Evolutionary conservation across 2,888 invertebrate species (phyloP), one percentile per base, ranked within the genome.

Genomic region (Holacanthella duospinosa): DNA sequence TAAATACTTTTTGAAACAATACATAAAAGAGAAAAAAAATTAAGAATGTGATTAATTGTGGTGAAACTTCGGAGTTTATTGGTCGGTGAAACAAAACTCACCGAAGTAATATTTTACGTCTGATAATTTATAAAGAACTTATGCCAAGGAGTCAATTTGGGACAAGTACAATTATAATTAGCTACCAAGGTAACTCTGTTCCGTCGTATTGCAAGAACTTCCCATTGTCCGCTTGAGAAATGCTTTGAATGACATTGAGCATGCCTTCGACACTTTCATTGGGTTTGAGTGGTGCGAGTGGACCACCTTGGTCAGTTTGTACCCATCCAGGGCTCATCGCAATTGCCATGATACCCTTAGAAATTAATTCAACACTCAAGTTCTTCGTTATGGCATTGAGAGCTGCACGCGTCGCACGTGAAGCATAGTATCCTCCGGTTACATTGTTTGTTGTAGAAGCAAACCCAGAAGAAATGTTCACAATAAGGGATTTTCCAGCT

Each of bases 301-400:
- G 77, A 2, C 93, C 93, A 2, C 93, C 93, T 89, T 93, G 87
- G 69, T 86, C 87, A 0, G 93, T 94, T 75, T 85, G 84, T 6
- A 93, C 91, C 93, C 93, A 93, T 1, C 93, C 93, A 0, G 93
- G 93, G 78, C 93, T 93, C 65, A 94, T 62, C 80, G 75, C 82
- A 0, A 86, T 81, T 1, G 86, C 88, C 24, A 92, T 75, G 69
- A 94, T 90, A 55, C 85, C 83, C 71, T 86, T 83, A 44, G 82
- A 81, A 75, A 84, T 85, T 67, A 93, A 79, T 77, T 94, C 93
- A 4, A 87, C 76, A 74, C 89, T 87, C 82, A 93, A 82, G 1
- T 89, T 88, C 75, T 86, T 87, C 0, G 92, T 90, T 1, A 88
- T 87, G 74, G 89, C 88, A 79, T 94, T 93, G 43, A 93, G 76